Base-by-base conservation (phyloP, 2,888 invertebrate genomes). In the Volucella zonaria region DNA sequence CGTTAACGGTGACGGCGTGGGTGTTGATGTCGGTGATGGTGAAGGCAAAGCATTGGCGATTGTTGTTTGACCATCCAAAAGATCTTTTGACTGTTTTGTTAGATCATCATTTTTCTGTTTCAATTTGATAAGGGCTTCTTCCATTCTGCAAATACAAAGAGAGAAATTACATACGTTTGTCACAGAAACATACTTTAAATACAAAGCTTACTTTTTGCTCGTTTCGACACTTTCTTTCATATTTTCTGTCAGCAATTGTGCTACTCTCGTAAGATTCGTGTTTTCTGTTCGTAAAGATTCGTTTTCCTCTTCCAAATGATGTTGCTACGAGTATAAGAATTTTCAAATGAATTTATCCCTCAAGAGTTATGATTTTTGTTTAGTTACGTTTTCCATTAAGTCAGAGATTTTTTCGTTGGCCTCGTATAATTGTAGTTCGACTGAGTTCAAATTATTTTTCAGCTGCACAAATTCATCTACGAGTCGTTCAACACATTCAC, bases 151-250 rank as follows among this genome's bases (percentile, higher is more conserved):
- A 76, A 58, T 62, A 12, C 11, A 49, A 62, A 58, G 49, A 38
- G 59, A 66, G 40, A 31, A n/a, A 51, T 23, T 31, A 31, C 31
- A 12, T 9, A 49, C 11, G 14, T 6, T 45, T 70, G 9, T 47
- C n/a, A 73, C 38, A 43, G 15, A 43, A 45, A 59, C 12, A 14
- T 2, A 49, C 49, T 14, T 8, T 18, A 70, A 11, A 47, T 11
- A 10, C 59, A 45, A 51, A 40, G 52, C 87, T 88, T 88, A 92
- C 92, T 91, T 91, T 86, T 91, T 91, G 87, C 91, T 92, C 40
- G 92, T 92, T 79, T 91, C 91, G 64, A 92, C 91, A 80, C 91
- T 92, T 73, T 92, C 92, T 76, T 91, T 91, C 92, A 92, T 92
- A 80, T 92, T 91, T 75, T 90, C 90, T 2, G 92, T 91, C 62